Conservation (phyloP, 1,140 invertebrate genomes). For the Penaeus japonicus region DNA sequence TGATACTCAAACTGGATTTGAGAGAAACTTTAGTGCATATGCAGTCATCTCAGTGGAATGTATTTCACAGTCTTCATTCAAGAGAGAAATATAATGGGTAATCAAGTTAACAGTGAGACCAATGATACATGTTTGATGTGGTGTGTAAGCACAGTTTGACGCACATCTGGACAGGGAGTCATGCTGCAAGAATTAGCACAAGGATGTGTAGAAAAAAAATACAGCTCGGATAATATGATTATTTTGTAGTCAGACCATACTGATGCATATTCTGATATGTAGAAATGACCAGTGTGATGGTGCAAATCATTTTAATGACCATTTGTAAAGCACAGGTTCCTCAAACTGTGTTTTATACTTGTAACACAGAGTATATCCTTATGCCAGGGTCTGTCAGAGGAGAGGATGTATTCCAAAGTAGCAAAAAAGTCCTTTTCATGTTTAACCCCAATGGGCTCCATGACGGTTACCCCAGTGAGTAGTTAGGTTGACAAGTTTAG, state of each 20-base stretch:
- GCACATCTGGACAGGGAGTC: constrained; percentile 31
- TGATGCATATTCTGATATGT: constrained; percentile 41
- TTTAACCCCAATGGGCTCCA: constrained; percentile 40
- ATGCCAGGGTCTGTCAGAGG: constrained; percentile 21
- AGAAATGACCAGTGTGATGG: constrained; percentile 27
- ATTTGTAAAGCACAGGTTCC: constrained; percentile 14
- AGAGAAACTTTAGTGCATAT: constrained; percentile 43
- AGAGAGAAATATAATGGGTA: constrained; percentile 28
- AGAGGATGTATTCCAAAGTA: constrained; percentile 35
- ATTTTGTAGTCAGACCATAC: constrained; percentile 39
- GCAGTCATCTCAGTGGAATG: constrained; percentile 27
- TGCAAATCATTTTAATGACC: constrained; percentile 34
- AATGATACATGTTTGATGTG: constrained; percentile 44
- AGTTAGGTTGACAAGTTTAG: constrained; percentile 51
- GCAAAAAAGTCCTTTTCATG: constrained; percentile 41
- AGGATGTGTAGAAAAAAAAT: background rate
- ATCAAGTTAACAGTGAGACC: constrained; percentile 27
- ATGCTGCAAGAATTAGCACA: constrained; percentile 11
- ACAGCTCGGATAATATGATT: background rate
- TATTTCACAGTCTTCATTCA: constrained; percentile 49
- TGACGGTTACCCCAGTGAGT: constrained; percentile 32
- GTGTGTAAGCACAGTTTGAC: constrained; percentile 37
- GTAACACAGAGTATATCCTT: constrained; percentile 19
- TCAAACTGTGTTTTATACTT: constrained; percentile 22
- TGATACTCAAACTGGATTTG: constrained; percentile 49